Base-by-base conservation (phyloP, 2,888 invertebrate species). In the Strigamia crassipes region DNA sequence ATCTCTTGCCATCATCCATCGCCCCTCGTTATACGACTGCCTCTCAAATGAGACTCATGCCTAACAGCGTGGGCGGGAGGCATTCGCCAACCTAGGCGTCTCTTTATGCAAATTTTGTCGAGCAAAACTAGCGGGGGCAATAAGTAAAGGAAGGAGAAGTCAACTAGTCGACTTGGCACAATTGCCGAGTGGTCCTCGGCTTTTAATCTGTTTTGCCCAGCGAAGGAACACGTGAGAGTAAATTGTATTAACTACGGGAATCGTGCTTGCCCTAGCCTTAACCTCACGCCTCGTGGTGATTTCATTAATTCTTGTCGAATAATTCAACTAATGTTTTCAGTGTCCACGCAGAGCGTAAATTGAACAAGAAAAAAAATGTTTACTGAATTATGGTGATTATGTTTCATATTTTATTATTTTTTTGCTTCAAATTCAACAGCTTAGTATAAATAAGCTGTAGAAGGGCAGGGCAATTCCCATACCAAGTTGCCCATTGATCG, bases 181-280 rank as follows among this genome's bases (percentile, higher is more conserved):
- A 56, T 8, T 56, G 56, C 56, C 56, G 56, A 56, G 56, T 56
- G 56, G 56, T 56, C 56, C 56, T 18, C 56, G 6, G n/a, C 56
- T 56, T 56, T 56, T 56, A 56, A 56, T 56, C 56, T 56, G 56
- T 56, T 56, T 56, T 56, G 56, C 56, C 56, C 56, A 56, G n/a
- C 56, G n/a, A 56, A 56, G 9, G 56, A 18, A 56, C 56, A 56
- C 21, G 56, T 18, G 56, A 56, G 21, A 56, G 56, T 56, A 56
- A 18, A 56, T 56, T 56, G 56, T 18, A 56, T 18, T 56, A 56
- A 56, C n/a, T 56, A 56, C 21, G 4, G 18, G 56, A 56, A 56
- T 56, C 56, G 56, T 18, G 56, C 56, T 15, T 56, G 56, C 18
- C 56, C 56, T 9, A 56, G 56, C 18, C 56, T 18, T 18, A 18